Evolutionary conservation across 1,140 invertebrate species (phyloP), one percentile per base, ranked within the genome.

Genomic region (Drosophila willistoni): DNA sequence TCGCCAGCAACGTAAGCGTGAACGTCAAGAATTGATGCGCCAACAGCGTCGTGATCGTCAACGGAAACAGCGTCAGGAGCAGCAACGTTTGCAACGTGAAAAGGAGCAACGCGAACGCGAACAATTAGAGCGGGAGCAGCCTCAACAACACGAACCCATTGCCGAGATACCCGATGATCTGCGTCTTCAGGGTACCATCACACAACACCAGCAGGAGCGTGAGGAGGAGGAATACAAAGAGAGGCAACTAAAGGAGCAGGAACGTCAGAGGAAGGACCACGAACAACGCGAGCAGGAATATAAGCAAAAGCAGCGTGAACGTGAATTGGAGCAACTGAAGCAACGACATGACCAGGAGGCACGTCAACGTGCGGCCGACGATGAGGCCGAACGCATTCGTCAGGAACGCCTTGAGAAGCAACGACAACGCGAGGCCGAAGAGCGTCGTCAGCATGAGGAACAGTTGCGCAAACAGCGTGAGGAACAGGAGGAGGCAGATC

Each of bases 401-500:
- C 72, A 68, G n/a, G 51, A 83, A 7, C 81, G 84, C 7, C 60
- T 85, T 14, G 67, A 73, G 19, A 82, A 77, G 19, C 76, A 83
- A 13, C 74, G 77, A 0, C 72, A 91, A 29, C 81, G 55, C 19
- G 83, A 91, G 54, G 83, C 72, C 14, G 68, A 82, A 22, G 68
- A 85, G 44, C 59, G 72, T 7, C 64, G 54, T 0, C 51, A 51
- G 1, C 75, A 65, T 9, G 86, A 91, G 14, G 84, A 91, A 41
- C 64, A 71, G 25, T 63, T 73, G 7, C 74, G 71, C 13, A 85
- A 86, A 33, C 69, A 78, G 51, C 70, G 70, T 17, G 65, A 68
- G 29, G 64, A 85, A 19, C 83, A 87, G 47, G 75, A 77, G 36
- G 78, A 79, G 9, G 79, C 62, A 9, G 84, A 83, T 51, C 72